Base-by-base conservation (phyloP, 2,888 invertebrate species). In the Parnassius mnemosyne region DNA sequence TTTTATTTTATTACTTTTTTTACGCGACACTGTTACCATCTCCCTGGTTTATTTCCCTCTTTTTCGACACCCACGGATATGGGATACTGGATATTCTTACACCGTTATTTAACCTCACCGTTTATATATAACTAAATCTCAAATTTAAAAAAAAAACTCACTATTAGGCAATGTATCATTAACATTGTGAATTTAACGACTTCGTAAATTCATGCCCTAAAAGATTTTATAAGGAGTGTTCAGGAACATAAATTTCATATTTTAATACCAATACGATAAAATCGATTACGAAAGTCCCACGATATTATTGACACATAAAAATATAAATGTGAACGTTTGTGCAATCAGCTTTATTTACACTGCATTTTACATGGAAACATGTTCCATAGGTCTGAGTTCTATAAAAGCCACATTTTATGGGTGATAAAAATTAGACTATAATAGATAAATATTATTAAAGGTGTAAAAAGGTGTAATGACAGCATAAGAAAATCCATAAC, bases 201-300 rank as follows among this genome's bases (percentile, higher is more conserved):
- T 12, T n/a, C 11, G 25, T 34, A 34, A 55, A 13, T 43, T 42
- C 34, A 56, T 53, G 52, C 52, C 46, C 47, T 52, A 53, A 53
- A 56, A 61, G 42, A 60, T 43, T 56, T 61, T 56, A 57, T 52
- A 51, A 16, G 12, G 25, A n/a, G 41, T 34, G 34, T 12, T 34
- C 56, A 25, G 13, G 55, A 55, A 52, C 62, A 58, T 63, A 58
- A 63, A 58, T 13, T 54, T 34, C 10, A 46, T 46, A 53, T 34
- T 58, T 63, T 63, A 58, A 50, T 58, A 41, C n/a, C 53, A 46
- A 56, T 57, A 41, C 57, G 51, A 61, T 56, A 56, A 61, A 56
- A 61, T 61, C 57, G 62, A 63, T 63, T 63, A 57, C 50, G 53
- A 34, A 53, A 62, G 53, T 47, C 47, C 53, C 43, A 44, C 50